Conservation (phyloP, 1,140 invertebrate species). For the Trichonephila inaurata region DNA sequence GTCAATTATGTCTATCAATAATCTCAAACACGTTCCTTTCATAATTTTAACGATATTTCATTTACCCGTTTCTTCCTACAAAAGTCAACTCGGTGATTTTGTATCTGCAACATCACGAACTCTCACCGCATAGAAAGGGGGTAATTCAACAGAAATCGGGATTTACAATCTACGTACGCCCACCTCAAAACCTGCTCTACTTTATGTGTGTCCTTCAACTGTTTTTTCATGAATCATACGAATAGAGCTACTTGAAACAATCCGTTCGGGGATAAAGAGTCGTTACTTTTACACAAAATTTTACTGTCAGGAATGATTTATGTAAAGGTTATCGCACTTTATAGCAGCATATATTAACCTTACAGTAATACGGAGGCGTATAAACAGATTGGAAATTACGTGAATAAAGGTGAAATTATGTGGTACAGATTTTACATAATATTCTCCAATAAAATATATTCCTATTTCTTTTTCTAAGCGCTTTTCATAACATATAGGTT, state of each 20-base stretch:
- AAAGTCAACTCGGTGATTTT: neutral
- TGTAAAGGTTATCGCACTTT: neutral
- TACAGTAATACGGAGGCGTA: neutral
- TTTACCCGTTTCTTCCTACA: neutral
- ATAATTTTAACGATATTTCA: neutral
- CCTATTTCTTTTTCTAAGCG: too few species aligned
- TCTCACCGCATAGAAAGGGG: neutral
- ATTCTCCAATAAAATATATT: too few species aligned
- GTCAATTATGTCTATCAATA: neutral
- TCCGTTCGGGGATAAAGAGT: neutral
- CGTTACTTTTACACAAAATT: neutral
- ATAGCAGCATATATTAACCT: neutral
- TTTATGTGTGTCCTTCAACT: slow-evolving; percentile 12
- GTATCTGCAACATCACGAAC: neutral
- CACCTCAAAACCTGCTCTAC: slow-evolving; percentile 4
- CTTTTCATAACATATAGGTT: too few species aligned
- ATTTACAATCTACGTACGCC: slow-evolving; percentile 1
- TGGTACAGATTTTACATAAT: too few species aligned
- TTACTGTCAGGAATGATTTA: slow-evolving; percentile 14
- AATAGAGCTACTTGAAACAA: neutral
- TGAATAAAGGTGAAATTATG: neutral
- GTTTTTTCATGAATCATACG: neutral
- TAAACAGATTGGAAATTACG: neutral
- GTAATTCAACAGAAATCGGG: slow-evolving; percentile 3
- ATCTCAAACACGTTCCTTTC: neutral